Evolutionary conservation across 2,113 vertebrate genomes (phyloP).

Genomic region (Upupa epops): DNA sequence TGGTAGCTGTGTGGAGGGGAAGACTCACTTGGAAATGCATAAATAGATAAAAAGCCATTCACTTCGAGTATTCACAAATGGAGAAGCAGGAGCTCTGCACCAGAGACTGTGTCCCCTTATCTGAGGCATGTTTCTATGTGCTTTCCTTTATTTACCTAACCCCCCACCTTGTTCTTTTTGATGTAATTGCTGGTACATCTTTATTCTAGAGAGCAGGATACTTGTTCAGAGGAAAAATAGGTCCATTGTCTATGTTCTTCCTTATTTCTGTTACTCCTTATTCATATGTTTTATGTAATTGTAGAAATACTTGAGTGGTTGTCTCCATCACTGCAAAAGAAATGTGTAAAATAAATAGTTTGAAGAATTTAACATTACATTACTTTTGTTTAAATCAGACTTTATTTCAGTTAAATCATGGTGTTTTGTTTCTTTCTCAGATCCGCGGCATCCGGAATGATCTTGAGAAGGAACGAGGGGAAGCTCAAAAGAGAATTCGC

Average conservation of each 20-base stretch:
- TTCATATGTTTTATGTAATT: not conserved
- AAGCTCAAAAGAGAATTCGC: constrained; percentile 66
- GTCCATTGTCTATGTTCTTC: not conserved
- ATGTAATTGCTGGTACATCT: not conserved
- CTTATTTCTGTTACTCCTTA: not conserved
- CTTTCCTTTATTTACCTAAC: not conserved
- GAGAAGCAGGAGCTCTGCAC: not conserved
- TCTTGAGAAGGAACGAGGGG: constrained; percentile 70
- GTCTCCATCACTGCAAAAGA: not conserved
- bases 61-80: not conserved
- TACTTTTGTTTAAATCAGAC: not conserved
- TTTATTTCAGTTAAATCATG: not conserved
- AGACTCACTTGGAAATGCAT: no score
- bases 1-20: no score
- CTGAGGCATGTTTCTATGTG: not conserved
- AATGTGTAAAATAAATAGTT: not conserved
- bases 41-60: not conserved
- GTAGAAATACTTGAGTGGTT: not conserved
- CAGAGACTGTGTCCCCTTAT: not conserved
- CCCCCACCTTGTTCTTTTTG: not conserved
- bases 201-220: not conserved
- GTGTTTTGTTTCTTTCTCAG: constrained; percentile 21
- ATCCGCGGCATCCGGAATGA: constrained; percentile 66
- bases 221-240: not conserved
- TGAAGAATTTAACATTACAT: not conserved